Base-by-base conservation (phyloP, 2,797 vertebrate species). In the Myotis vivesi region DNA sequence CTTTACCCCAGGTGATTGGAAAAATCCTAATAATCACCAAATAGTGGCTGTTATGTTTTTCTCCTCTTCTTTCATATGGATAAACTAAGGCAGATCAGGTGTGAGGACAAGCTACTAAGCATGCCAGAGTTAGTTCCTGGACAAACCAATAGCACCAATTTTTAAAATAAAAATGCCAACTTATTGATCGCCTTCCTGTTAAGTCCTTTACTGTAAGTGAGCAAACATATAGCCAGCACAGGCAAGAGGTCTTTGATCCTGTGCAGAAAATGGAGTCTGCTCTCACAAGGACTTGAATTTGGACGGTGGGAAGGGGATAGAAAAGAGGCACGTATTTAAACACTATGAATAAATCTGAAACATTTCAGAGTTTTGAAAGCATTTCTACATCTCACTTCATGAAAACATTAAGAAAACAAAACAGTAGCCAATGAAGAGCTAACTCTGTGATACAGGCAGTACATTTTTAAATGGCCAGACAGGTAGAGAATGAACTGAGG, bases 381-480 rank as follows among this genome's bases (percentile, higher is more conserved):
- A 93, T 94, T 62, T 86, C 30, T 85, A 59, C 38, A 12, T 55
- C 8, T 20, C 66, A 69, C n/a, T 38, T 38, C 69, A 86, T 87
- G 23, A 86, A 95, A 95, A 79, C 10, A 72, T 82, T 76, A 87
- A 89, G 53, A 83, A 44, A 9, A 72, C 36, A 84, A 94, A n/a
- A 69, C 3, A 44, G 12, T n/a, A 33, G 16, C 30, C 36, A 76
- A 22, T 77, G 64, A 66, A 87, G 33, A 83, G 22, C 13, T 81
- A 33, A 90, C 33, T 72, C 7, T 25, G 22, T 57, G 51, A 66
- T 62, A 81, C 17, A 44, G 13, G 51, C 1, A 8, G 12, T 15
- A 12, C n/a, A 66, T 84, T 95, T 93, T 68, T 68, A 72, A 91
- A 79, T 53, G 33, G 33, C 33, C 53, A 71, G 38, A 79, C 28